Evolutionary conservation across 2,797 vertebrate genomes (phyloP).

Genomic region (Delichon dasypus): DNA sequence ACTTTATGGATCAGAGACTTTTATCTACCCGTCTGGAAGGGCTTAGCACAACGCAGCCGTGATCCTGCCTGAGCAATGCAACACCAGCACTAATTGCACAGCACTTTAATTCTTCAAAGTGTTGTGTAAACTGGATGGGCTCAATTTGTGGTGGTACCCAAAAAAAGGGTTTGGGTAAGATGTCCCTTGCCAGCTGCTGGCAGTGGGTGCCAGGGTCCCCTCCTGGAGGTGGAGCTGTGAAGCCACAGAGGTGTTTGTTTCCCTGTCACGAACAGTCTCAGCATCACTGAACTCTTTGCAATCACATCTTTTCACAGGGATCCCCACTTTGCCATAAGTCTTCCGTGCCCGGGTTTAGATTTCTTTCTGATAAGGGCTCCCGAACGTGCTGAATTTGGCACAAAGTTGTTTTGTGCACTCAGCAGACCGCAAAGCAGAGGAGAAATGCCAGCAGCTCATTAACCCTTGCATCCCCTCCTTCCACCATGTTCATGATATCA

Average conservation of each 20-base stretch:
- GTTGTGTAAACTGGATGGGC: neutral
- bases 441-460: constrained; percentile 10
- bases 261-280: neutral
- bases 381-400: neutral
- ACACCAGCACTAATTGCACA: neutral
- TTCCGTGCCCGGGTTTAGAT: neutral
- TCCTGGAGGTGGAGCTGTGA: neutral
- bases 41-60: neutral
- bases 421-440: neutral
- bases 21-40: constrained; percentile 14
- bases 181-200: neutral
- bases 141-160: neutral
- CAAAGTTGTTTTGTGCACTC: neutral
- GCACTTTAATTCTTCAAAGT: neutral
- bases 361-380: neutral
- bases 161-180: neutral
- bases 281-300: neutral
- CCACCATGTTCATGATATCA: neutral
- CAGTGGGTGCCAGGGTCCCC: neutral
- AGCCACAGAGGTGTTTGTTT: neutral
- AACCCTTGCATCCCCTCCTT: neutral
- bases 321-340: neutral
- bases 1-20: constrained; percentile 43
- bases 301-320: neutral
- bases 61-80: neutral